These are phyloP conservation scores for Homarus americanus DNA, from an alignment of 1,140 invertebrate genomes.

Conservation along the genomic window DNA sequence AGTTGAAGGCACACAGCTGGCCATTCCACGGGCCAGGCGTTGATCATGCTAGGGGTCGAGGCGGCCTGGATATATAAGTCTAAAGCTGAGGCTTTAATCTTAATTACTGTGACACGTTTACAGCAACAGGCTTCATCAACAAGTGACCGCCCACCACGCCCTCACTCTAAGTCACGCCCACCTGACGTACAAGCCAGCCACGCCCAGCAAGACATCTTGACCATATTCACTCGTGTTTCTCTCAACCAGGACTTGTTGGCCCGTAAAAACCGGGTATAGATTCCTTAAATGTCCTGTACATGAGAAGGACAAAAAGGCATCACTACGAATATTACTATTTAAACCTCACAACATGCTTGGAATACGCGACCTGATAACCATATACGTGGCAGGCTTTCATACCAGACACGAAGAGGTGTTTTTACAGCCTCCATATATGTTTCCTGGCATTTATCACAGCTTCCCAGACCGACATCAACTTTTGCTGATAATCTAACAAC, in stretches of 20 bases:
- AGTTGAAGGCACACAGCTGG: background rate
- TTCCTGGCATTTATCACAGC: background rate
- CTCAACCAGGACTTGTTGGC: background rate
- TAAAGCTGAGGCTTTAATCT: background rate
- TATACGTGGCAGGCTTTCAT: background rate
- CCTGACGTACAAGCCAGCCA: background rate
- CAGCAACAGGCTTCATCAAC: background rate
- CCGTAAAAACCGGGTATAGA: background rate
- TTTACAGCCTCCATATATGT: background rate
- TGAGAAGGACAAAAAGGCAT: background rate
- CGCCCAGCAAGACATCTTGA: slow-evolving; percentile 8
- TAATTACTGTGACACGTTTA: background rate
- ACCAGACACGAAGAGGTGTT: background rate
- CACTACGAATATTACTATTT: background rate
- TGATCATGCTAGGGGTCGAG: background rate
- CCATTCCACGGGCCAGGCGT: background rate
- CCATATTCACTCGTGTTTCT: background rate
- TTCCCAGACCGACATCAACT: background rate
- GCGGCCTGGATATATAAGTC: background rate
- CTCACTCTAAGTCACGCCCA: background rate
- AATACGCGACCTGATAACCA: background rate
- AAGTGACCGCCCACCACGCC: background rate
- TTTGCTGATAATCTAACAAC: background rate
- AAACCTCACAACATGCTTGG: background rate
- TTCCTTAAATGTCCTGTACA: background rate